Evolutionary conservation across 2,888 invertebrate species (phyloP), one percentile per base, ranked within the genome.

Genomic region (Octodonta nipae): DNA sequence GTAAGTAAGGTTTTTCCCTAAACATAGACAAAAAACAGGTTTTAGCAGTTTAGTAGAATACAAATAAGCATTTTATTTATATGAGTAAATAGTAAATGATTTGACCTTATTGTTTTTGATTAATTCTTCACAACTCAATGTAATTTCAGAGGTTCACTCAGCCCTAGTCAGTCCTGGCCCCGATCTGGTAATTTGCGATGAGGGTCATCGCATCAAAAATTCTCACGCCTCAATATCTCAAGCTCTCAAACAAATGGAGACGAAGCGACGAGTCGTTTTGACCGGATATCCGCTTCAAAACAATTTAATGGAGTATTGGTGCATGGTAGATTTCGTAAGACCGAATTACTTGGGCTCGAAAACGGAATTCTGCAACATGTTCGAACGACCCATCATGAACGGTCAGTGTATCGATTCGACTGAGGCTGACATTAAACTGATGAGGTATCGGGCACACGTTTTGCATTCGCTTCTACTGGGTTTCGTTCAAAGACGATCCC

Each of bases 241-340:
- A 55, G 89, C 95, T 1, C 66, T 98, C 24, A 95, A 95, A 56
- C 86, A 88, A 55, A 92, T 98, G 66, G 71, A 82, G 47, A 95
- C 96, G 0, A 87, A 89, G 54, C 74, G 96, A 10, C 71, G 96
- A 40, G 81, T 98, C 10, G 96, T 98, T 0, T 67, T 98, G 15
- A 98, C 98, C 2, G 98, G 98, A 3, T 96, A 96, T 65, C 98
- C 98, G 0, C 67, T 98, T 7, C 98, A 98, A 64, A 98, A 98
- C 61, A 98, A 98, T 61, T 67, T 98, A 11, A 65, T 91, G 34
- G 92, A 89, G 56, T 93, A 93, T 59, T 93, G 92, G 92, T 95
- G 95, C 56, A 95, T 95, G 95, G 93, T 95, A 1, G 95, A 98
- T 58, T 98, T 96, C 63, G 95, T 96, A 1, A 72, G 96, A 13